Percentiles rank a stretch among this genome's conserved stretches.
Conservation (phyloP, 2,888 invertebrate species). For the Eledone cirrhosa region DNA sequence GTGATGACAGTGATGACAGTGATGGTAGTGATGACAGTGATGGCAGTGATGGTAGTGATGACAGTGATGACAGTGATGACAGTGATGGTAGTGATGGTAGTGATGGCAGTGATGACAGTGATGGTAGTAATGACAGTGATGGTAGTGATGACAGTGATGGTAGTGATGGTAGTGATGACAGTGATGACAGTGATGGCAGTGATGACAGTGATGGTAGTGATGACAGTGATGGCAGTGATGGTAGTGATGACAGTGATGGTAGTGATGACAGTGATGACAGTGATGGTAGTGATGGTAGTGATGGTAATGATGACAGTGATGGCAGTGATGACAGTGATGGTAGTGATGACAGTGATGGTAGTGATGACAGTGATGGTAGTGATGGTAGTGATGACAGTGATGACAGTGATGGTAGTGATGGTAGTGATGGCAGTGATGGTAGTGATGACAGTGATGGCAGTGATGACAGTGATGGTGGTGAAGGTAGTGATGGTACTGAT, state of each 20-base stretch:
- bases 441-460: constrained; percentile 21
- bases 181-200: constrained; percentile 19
- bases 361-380: constrained; percentile 8
- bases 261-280: constrained; percentile 13
- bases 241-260: constrained; percentile 9
- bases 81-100: constrained; percentile 12
- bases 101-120: constrained; percentile 10
- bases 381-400: constrained; percentile 4
- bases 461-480: not conserved
- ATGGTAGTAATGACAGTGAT: constrained; percentile 15
- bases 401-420: constrained; percentile 13
- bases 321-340: not conserved
- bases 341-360: not conserved
- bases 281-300: constrained; percentile 15
- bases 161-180: not conserved
- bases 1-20: constrained; percentile 20
- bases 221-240: constrained; percentile 13
- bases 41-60: not conserved
- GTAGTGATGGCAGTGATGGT: not conserved
- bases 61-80: not conserved
- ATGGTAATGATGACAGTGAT: constrained; percentile 16
- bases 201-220: constrained; percentile 20
- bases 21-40: not conserved
- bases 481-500: not conserved
- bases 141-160: constrained; percentile 19